A percentile compares a stretch with the other conserved stretches of the same genome.
These are phyloP conservation scores for Tethya wilhelma DNA, from an alignment of 37 sponge, comb jelly and placozoan species.

Conservation along the genomic window DNA sequence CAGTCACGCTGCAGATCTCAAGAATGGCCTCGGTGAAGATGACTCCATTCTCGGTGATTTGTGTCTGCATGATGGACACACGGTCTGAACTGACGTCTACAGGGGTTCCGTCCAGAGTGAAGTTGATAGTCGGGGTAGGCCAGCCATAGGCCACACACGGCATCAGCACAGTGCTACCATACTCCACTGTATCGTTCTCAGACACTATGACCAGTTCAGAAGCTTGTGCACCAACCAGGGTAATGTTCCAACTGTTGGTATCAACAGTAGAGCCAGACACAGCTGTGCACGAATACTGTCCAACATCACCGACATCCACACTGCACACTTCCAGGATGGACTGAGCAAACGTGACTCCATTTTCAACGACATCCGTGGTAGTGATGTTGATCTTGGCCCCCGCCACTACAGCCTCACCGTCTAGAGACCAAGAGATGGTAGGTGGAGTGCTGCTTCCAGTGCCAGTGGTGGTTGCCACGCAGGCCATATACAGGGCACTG, in stretches of 20 bases:
- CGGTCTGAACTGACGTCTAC: no score
- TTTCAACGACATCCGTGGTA: no score
- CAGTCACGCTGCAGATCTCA: constrained; percentile 13
- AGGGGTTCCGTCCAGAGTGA: neutral
- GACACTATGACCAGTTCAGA: constrained; percentile 10
- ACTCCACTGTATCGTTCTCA: neutral
- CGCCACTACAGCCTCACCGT: no score
- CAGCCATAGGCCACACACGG: constrained; percentile 15
- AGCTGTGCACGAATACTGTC: constrained; percentile 19
- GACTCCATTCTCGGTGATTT: neutral
- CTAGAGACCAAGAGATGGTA: no score
- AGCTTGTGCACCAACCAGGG: neutral
- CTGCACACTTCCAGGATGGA: constrained; percentile 30
- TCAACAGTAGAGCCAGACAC: no score
- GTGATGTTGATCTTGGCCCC: no score
- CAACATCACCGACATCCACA: neutral
- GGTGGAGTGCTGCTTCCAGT: no score
- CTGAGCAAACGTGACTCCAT: constrained; percentile 15
- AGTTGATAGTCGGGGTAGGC: constrained; percentile 20
- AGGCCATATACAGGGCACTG: no score
- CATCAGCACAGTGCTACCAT: constrained; percentile 13
- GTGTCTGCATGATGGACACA: neutral
- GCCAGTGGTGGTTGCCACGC: no score
- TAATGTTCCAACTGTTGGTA: no score
- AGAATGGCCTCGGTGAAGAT: constrained; percentile 18